These are phyloP conservation scores for Phortica variegata DNA, from an alignment of 1,140 invertebrate genomes.

Conservation along the genomic window DNA sequence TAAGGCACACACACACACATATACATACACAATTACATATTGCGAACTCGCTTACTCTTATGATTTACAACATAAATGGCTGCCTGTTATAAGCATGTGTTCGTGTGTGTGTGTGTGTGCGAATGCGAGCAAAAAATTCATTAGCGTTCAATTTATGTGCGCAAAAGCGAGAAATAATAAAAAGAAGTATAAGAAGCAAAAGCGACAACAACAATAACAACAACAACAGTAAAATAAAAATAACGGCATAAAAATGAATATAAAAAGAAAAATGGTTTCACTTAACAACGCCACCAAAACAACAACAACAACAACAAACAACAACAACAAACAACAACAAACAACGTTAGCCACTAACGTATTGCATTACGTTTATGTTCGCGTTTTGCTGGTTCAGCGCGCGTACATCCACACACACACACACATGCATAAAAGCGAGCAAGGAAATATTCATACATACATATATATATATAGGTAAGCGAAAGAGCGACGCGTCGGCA, in stretches of 20 bases:
- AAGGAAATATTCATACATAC: too few species aligned
- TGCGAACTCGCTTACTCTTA: too few species aligned
- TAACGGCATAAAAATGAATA: conserved; percentile 24
- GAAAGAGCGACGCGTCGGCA: conserved; percentile 25
- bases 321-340: background rate
- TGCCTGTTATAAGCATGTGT: conserved; percentile 17
- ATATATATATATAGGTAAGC: conserved; percentile 13
- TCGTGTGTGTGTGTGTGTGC: conserved; percentile 29
- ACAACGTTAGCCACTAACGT: too few species aligned
- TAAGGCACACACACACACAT: too few species aligned
- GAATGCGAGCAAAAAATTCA: conserved; percentile 52
- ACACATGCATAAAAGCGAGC: background rate
- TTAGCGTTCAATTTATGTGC: conserved; percentile 50
- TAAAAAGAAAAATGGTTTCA: conserved; percentile 55
- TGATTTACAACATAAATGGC: conserved; percentile 38
- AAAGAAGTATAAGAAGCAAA: conserved; percentile 21
- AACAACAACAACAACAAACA: too few species aligned
- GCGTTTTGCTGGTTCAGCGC: background rate
- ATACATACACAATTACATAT: conserved; percentile 13
- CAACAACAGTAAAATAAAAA: conserved; percentile 42
- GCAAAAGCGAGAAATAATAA: conserved; percentile 54
- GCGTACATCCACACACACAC: background rate
- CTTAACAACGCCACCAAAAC: conserved; percentile 50
- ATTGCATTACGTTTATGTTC: too few species aligned
- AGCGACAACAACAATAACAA: conserved; percentile 20